Percentiles rank a stretch among this genome's conserved stretches.
These are phyloP conservation scores for Xestia c-nigrum DNA, from an alignment of 2,888 invertebrate genomes.

Conservation along the genomic window DNA sequence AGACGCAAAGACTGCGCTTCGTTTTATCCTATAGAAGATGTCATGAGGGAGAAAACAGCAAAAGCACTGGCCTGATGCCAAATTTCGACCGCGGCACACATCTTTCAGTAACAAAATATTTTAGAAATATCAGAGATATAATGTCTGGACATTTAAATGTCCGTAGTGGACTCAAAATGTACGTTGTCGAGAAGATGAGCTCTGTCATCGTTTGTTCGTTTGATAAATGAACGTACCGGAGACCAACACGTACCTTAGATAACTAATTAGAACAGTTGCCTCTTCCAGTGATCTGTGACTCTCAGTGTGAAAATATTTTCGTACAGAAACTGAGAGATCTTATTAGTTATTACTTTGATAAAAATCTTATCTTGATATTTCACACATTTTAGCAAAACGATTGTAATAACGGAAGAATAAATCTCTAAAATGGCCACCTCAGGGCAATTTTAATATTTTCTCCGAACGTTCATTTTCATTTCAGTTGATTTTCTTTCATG, in stretches of 20 bases:
- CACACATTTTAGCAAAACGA: constrained; percentile 20
- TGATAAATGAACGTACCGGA: constrained; percentile 39
- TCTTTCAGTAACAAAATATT: constrained; percentile 85
- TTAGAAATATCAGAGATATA: constrained; percentile 81
- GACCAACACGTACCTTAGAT: constrained; percentile 29
- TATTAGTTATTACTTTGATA: constrained; percentile 11
- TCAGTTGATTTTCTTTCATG: constrained; percentile 44
- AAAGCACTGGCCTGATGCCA: constrained; percentile 87
- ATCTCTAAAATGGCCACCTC: constrained; percentile 47
- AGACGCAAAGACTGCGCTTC: constrained; percentile 74
- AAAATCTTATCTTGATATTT: constrained; percentile 16
- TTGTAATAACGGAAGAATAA: constrained; percentile 41
- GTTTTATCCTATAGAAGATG: constrained; percentile 83
- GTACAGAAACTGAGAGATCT: constrained; percentile 18
- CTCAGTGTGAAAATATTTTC: background rate
- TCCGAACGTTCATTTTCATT: constrained; percentile 41
- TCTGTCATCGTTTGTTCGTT: constrained; percentile 49
- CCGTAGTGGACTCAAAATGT: constrained; percentile 53
- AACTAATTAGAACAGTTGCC: constrained; percentile 42
- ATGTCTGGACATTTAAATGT: constrained; percentile 65
- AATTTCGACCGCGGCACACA: constrained; percentile 84
- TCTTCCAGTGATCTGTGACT: constrained; percentile 33
- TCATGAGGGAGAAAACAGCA: constrained; percentile 86
- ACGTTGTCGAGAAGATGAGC: constrained; percentile 35
- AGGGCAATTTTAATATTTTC: constrained; percentile 49